Percentiles rank a stretch among this genome's conserved stretches.
These are phyloP conservation scores for Salvelinus alpinus DNA, from an alignment of 2,113 vertebrate genomes.

Conservation along the genomic window DNA sequence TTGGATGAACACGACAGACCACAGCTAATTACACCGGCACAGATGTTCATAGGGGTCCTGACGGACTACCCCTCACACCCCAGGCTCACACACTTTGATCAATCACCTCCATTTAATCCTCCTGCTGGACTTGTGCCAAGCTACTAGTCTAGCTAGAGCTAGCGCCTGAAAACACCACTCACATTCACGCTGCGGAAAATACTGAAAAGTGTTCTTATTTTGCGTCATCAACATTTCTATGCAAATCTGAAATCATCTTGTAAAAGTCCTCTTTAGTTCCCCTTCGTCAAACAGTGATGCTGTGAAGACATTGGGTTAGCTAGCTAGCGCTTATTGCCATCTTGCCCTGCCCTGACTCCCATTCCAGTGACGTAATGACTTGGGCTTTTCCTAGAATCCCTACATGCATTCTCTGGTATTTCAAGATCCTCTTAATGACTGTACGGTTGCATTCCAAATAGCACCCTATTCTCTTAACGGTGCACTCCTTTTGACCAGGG, in stretches of 20 bases:
- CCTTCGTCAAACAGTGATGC: background rate
- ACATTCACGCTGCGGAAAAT: no score
- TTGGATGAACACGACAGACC: conserved; percentile 3
- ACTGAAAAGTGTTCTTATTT: no score
- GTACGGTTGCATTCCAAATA: background rate
- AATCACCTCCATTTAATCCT: background rate
- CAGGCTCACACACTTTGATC: background rate
- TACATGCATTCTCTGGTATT: background rate
- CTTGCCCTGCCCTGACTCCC: background rate
- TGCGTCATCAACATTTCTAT: no score
- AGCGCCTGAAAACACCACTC: no score
- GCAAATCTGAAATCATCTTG: no score
- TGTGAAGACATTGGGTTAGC: background rate
- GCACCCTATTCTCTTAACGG: background rate
- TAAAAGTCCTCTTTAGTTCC: no score
- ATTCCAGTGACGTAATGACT: background rate
- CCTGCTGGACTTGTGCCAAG: background rate
- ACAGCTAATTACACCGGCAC: conserved; percentile 18
- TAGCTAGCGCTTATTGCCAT: background rate
- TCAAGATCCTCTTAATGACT: background rate
- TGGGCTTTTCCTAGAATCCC: background rate
- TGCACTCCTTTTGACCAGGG: no score
- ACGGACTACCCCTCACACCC: conserved; percentile 2
- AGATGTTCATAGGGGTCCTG: background rate
- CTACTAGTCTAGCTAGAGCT: no score